Conservation (phyloP, 1,140 invertebrate genomes). For the Caenorhabditis inopinata region DNA sequence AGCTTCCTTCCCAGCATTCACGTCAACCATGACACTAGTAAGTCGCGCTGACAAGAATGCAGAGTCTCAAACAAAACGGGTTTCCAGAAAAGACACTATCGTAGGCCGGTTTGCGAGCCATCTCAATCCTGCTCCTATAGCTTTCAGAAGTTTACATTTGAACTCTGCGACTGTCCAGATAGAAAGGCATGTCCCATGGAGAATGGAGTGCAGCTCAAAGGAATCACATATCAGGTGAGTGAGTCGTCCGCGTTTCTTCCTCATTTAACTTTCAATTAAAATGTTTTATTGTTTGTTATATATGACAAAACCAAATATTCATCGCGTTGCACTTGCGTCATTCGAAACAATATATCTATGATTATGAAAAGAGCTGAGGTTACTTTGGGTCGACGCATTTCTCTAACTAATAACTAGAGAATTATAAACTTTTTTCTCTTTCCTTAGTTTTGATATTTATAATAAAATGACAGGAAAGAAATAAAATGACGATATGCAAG, state of each 20-base stretch:
- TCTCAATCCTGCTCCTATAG: conserved; percentile 33
- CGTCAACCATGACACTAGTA: neutral
- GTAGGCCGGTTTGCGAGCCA: conserved; percentile 34
- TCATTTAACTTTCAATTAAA: no score
- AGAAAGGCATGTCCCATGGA: conserved; percentile 20
- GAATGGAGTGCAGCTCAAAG: conserved; percentile 30
- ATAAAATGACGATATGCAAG: no score
- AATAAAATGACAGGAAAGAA: no score
- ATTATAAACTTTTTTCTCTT: no score
- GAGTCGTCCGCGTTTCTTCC: no score
- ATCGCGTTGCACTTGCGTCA: neutral
- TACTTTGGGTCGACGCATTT: neutral
- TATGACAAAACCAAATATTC: no score
- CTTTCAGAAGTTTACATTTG: conserved; percentile 26
- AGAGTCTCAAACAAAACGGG: neutral
- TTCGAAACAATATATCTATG: neutral
- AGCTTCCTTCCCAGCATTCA: neutral
- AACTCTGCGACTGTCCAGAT: conserved; percentile 40
- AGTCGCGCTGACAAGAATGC: neutral
- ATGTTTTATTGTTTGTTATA: no score
- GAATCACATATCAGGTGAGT: conserved; percentile 28
- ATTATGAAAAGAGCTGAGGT: neutral
- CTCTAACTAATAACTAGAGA: neutral
- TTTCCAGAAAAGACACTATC: neutral
- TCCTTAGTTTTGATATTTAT: no score